Evolutionary conservation across 35 echinoderm and acorn worm species (phyloP).

Genomic region (Heliocidaris tuberculata): DNA sequence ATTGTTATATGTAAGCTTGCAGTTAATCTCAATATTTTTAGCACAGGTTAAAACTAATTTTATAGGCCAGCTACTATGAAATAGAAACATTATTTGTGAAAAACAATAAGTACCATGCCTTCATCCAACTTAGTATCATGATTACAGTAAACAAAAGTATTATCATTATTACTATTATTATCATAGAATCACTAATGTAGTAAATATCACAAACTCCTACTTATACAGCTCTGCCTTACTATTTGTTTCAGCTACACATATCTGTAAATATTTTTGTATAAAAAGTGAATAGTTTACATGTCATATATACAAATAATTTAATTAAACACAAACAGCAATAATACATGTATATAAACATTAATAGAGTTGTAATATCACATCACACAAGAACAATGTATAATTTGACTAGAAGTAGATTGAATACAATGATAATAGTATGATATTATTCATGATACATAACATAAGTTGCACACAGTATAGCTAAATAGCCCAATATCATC

Average conservation of each 20-base stretch:
- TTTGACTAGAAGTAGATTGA: background rate
- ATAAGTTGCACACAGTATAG: background rate
- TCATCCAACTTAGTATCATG: background rate
- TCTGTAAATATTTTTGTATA: background rate
- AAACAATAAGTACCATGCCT: background rate
- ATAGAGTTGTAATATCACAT: background rate
- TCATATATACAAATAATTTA: slow-evolving; percentile 17
- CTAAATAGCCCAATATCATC: background rate
- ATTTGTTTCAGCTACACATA: no score
- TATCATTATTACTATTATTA: no score
- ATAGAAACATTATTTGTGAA: background rate
- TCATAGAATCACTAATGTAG: background rate
- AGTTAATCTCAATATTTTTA: no score
- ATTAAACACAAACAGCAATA: background rate
- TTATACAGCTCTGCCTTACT: no score
- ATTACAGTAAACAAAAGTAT: background rate
- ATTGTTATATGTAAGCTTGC: no score
- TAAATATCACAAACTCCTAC: no score
- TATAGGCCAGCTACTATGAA: background rate
- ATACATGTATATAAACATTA: background rate
- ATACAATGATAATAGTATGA: background rate
- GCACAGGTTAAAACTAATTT: background rate
- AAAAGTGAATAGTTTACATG: background rate
- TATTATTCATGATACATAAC: background rate
- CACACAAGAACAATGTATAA: background rate